Evolutionary conservation across 2,113 vertebrate species (phyloP).

Genomic region (Amphilophus citrinellus): DNA sequence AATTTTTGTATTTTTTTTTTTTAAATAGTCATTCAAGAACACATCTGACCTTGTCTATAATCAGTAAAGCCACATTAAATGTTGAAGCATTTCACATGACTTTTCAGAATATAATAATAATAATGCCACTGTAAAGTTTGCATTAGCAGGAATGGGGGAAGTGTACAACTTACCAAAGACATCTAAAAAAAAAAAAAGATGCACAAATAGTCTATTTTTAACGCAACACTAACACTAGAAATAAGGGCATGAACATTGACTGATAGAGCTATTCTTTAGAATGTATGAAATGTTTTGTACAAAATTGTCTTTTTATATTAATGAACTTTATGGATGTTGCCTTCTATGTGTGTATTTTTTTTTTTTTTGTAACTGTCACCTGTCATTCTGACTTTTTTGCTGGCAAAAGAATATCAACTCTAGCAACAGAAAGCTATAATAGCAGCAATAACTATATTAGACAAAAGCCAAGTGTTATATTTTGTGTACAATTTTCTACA

Average conservation of each 20-base stretch:
- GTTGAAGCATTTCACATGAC: slow-evolving; percentile 18
- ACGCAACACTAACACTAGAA: slow-evolving; percentile 72
- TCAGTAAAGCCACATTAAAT: slow-evolving; percentile 33
- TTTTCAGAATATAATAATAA: slow-evolving; percentile 17
- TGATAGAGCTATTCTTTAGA: slow-evolving; percentile 79
- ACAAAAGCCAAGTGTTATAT: slow-evolving; percentile 84
- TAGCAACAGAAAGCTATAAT: slow-evolving; percentile 78
- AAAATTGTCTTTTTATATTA: slow-evolving; percentile 73
- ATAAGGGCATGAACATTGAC: slow-evolving; percentile 70
- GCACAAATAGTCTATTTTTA: slow-evolving; percentile 69
- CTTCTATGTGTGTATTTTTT: slow-evolving; percentile 65
- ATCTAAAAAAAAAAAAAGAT: slow-evolving; percentile 63
- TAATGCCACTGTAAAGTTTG: slow-evolving; percentile 38
- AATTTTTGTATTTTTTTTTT: slow-evolving; percentile 40
- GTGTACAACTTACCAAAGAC: slow-evolving; percentile 83
- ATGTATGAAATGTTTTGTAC: slow-evolving; percentile 80
- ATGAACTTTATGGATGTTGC: slow-evolving; percentile 77
- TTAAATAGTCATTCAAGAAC: slow-evolving; percentile 25
- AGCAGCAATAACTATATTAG: slow-evolving; percentile 83
- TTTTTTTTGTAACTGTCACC: slow-evolving; percentile 71
- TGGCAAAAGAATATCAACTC: slow-evolving; percentile 85
- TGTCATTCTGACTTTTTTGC: slow-evolving; percentile 83
- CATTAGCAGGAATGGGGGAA: slow-evolving; percentile 36
- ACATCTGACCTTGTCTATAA: slow-evolving; percentile 18
- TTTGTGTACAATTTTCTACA: slow-evolving; percentile 87